Evolutionary conservation across 2,888 invertebrate species (phyloP), one percentile per base, ranked within the genome.

Genomic region (Lomographa bimaculata): DNA sequence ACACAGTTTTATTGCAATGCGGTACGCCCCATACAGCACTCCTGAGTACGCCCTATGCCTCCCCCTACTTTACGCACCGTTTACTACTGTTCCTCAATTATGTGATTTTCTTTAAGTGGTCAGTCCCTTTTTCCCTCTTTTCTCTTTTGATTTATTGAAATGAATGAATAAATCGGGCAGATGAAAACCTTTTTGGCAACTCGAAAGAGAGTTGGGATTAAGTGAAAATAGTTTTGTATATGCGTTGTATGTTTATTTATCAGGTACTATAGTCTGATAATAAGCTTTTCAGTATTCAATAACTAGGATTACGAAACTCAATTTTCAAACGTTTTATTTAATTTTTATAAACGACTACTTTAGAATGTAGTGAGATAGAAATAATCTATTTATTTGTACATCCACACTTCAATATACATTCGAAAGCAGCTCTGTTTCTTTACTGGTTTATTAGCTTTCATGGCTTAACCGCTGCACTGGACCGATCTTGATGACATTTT

Each of bases 71-170:
- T 72, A 79, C 86, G 82, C 83, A 66, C 75, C 85, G 85, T 84
- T 87, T 81, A 79, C n/a, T n/a, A n/a, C 80, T 83, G 79, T 84
- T 84, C 86, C 83, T 79, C 87, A 87, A 87, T 86, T 86, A 85
- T 81, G 81, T 83, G 82, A 87, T 85, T 87, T 87, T 83, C 79
- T 83, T 77, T 78, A 85, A 86, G 84, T 84, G 83, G 81, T 79
- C 69, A 75, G 78, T 67, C 72, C 75, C 69, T 76, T 82, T 74
- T 68, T 67, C 60, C 64, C 62, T 66, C 56, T 60, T 63, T 52
- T 56, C 52, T 56, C 55, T 55, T 49, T 41, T 58, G 59, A 73
- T 70, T 78, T 76, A 79, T 77, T 71, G 72, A 63, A 66, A 63
- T 59, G 58, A 58, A 60, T 57, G 48, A 57, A 60, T 38, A 42